Percentiles rank a stretch among this genome's conserved stretches.
Evolutionary conservation across 2,888 invertebrate species (phyloP).

Genomic region (Epinotia bilunana): DNA sequence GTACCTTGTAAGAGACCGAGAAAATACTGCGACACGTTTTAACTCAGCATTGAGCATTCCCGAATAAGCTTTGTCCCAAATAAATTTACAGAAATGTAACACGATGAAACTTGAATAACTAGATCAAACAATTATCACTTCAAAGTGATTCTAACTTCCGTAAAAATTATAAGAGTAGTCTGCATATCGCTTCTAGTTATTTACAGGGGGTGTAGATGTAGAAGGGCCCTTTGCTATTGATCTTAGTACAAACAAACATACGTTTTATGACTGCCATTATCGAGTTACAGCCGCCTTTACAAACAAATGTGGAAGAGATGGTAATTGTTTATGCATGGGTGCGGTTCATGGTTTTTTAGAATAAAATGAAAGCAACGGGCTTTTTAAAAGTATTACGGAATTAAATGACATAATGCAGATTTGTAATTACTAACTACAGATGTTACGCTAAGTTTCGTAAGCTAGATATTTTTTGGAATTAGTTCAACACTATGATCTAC

Average conservation of each 20-base stretch:
- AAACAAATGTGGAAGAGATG: conserved; percentile 48
- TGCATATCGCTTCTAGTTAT: conserved; percentile 44
- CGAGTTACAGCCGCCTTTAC: conserved; percentile 61
- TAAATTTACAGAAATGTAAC: neutral
- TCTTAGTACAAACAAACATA: conserved; percentile 75
- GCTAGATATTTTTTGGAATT: neutral
- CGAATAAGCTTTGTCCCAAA: no score
- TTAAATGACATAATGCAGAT: conserved; percentile 1
- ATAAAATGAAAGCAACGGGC: neutral
- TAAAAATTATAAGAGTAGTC: conserved; percentile 45
- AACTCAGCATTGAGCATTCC: neutral
- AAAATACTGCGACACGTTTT: no score
- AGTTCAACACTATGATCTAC: neutral
- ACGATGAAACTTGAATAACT: neutral
- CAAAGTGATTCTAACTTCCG: conserved; percentile 48
- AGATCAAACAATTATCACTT: conserved; percentile 23
- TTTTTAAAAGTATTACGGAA: neutral
- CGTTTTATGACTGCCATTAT: conserved; percentile 69
- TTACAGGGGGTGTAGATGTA: conserved; percentile 26
- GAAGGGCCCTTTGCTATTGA: conserved; percentile 68
- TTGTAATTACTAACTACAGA: neutral
- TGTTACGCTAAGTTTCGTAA: neutral
- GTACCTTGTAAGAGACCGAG: no score
- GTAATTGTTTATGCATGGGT: conserved; percentile 32
- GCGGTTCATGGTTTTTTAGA: conserved; percentile 29